These are phyloP conservation scores for Pseudocheirus occidentalis DNA, from an alignment of 2,797 vertebrate genomes.

Conservation along the genomic window DNA sequence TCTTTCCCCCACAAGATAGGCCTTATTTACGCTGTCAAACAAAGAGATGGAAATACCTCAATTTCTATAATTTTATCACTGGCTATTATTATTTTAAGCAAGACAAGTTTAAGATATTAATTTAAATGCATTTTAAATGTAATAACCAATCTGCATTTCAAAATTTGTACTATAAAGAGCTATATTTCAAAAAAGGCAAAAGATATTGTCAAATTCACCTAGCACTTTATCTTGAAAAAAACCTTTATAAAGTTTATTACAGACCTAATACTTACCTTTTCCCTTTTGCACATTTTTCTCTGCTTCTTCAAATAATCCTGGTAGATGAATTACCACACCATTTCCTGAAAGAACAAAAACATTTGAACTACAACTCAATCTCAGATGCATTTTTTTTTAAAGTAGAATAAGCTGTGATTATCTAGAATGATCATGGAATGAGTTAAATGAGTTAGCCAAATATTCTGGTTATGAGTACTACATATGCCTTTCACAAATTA, in stretches of 20 bases:
- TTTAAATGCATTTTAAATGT: conserved; percentile 32
- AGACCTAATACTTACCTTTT: conserved; percentile 87
- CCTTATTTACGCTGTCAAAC: neutral
- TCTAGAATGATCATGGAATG: conserved; percentile 4
- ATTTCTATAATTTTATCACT: neutral
- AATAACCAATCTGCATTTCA: conserved; percentile 12
- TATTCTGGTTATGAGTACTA: conserved; percentile 39
- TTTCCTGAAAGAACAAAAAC: conserved; percentile 88
- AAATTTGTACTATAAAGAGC: conserved; percentile 12
- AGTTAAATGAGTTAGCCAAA: conserved; percentile 4
- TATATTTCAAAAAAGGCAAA: conserved; percentile 32
- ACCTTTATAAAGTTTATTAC: conserved; percentile 11
- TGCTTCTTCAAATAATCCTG: conserved; percentile 98
- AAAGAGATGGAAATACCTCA: neutral
- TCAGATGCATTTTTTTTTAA: conserved; percentile 18
- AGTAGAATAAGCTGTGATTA: conserved; percentile 35
- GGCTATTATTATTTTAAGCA: neutral
- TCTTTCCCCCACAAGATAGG: neutral
- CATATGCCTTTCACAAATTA: conserved; percentile 12
- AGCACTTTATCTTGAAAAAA: neutral
- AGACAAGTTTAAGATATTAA: neutral
- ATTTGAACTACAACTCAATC: conserved; percentile 9
- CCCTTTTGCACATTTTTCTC: conserved; percentile 96
- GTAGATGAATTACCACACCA: conserved; percentile 98
- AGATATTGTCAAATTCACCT: conserved; percentile 23